Conservation (phyloP, 2,797 vertebrate genomes). For the Mus spretus region DNA sequence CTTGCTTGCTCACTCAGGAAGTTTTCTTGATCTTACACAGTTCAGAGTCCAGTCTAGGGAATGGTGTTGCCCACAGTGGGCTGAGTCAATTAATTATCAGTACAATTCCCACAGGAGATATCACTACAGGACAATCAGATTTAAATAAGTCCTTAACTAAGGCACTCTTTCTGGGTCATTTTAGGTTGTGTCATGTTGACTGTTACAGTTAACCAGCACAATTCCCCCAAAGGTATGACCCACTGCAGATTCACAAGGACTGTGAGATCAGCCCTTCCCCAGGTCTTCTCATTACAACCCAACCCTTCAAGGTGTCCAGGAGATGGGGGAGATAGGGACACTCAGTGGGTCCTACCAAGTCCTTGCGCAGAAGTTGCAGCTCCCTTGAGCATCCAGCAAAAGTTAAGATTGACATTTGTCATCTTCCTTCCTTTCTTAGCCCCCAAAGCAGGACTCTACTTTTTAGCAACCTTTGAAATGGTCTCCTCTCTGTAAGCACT, state of each 20-base stretch:
- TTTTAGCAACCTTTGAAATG: conserved; percentile 54
- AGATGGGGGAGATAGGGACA: fast-evolving
- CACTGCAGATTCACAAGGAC: neutral
- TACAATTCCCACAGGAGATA: neutral
- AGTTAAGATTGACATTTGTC: neutral
- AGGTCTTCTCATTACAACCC: neutral
- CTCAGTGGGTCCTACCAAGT: neutral
- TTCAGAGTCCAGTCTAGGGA: neutral
- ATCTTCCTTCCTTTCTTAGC: neutral
- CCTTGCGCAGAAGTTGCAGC: neutral
- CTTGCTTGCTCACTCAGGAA: neutral
- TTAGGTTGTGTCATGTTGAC: neutral
- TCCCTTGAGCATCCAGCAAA: neutral
- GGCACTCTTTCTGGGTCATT: neutral
- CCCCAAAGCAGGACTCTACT: neutral
- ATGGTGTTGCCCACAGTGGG: neutral
- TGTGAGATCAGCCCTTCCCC: fast-evolving
- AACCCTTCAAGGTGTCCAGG: fast-evolving
- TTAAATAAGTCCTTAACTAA: neutral
- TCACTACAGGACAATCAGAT: neutral
- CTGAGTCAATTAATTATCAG: neutral
- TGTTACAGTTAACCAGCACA: neutral
- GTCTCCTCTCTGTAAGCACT: conserved; percentile 32
- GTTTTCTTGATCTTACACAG: neutral
- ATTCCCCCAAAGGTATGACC: too few species aligned